Evolutionary conservation across 2,113 vertebrate genomes (phyloP), one percentile per base, ranked within the genome.

Genomic region (Hemiprocne comata): DNA sequence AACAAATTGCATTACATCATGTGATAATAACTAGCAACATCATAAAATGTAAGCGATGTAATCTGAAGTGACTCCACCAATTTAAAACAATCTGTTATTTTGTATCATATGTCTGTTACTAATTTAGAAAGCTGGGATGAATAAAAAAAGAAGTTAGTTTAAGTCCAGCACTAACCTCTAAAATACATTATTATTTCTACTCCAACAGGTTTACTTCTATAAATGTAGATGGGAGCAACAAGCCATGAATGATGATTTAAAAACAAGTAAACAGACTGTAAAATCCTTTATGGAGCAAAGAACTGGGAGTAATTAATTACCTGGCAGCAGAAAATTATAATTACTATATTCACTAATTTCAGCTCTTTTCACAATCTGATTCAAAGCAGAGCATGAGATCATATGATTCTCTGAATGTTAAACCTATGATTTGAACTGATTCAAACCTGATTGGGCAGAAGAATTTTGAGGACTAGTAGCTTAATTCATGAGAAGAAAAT

Each of bases 71-170:
- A 93, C 53, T 89, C 38, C 48, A 87, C 26, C 29, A 85, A 80
- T 92, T 96, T 73, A 74, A 96, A 87, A 58, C 74, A 95, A 77
- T 93, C 89, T 94, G 86, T 38, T 89, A 34, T 51, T 94, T 92
- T 80, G 38, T 83, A 91, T 83, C 14, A 66, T 40, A 25, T 90
- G 48, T 24, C 70, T 82, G 24, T 88, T 75, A 75, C 19, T 57
- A 94, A 93, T 95, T 95, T 90, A 76, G 36, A 90, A 91, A 82
- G 3, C n/a, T 46, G 24, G 13, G 26, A 78, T 20, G 31, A 86
- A 75, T 64, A 34, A 85, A 85, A 76, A 46, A 50, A 44, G 4
- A 69, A 26, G 42, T 77, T 73, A 79, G 78, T 50, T 62, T 69
- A 75, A 74, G 36, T 65, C 25, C 61, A 89, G 16, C 64, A 78